A percentile compares a stretch with the other conserved stretches of the same genome.
Conservation (phyloP, 2,888 invertebrate species). For the Ptychoptera contaminata region DNA sequence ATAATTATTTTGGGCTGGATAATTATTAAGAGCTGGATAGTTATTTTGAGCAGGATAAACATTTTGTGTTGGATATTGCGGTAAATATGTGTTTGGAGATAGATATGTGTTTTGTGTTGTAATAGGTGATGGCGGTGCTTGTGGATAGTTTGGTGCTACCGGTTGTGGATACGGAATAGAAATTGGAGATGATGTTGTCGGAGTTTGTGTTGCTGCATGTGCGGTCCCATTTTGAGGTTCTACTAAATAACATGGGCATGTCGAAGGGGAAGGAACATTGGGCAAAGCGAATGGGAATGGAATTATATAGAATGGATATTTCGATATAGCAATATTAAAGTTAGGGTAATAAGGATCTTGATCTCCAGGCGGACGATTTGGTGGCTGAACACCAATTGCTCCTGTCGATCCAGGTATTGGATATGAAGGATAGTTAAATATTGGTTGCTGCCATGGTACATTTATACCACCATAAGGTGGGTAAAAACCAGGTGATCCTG, state of each 20-base stretch:
- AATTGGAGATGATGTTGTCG: slow-evolving; percentile 16
- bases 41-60: slow-evolving; percentile 10
- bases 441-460: not conserved
- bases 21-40: too few relatives aligned
- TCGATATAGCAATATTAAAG: slow-evolving; percentile 18
- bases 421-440: not conserved
- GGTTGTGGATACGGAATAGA: slow-evolving; percentile 14
- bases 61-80: slow-evolving; percentile 16
- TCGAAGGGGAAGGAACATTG: slow-evolving; percentile 42
- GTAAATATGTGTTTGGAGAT: slow-evolving; percentile 12
- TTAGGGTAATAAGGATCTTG: slow-evolving; percentile 23
- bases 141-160: slow-evolving; percentile 7
- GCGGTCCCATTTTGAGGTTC: slow-evolving; percentile 32
- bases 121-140: slow-evolving; percentile 6
- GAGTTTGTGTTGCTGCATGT: slow-evolving; percentile 16
- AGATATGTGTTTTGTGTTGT: slow-evolving; percentile 22
- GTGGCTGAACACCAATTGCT: slow-evolving; percentile 32
- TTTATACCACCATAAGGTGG: slow-evolving; percentile 10
- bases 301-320: slow-evolving; percentile 26
- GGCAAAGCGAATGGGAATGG: slow-evolving; percentile 40
- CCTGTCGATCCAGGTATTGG: slow-evolving; percentile 17
- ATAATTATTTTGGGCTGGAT: too few relatives aligned
- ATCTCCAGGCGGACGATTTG: slow-evolving; percentile 29
- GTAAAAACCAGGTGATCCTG: slow-evolving; percentile 8
- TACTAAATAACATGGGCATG: slow-evolving; percentile 46